Evolutionary conservation across 2,113 vertebrate species (phyloP).

Genomic region (Paramisgurnus dabryanus): DNA sequence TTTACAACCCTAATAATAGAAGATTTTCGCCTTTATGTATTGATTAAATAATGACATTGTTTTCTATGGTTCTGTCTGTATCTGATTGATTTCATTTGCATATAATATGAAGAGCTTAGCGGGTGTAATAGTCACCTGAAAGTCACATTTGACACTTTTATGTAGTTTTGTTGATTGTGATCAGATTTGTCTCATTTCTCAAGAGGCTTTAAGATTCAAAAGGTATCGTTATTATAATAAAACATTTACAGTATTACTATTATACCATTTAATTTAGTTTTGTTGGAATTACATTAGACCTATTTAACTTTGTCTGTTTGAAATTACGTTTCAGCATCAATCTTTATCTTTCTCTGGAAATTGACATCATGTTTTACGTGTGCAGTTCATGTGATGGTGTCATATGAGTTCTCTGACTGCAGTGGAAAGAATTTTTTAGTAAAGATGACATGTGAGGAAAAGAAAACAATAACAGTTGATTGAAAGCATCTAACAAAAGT

Average conservation of each 20-base stretch:
- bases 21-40: neutral
- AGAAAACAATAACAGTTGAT: no score
- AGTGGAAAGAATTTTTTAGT: neutral
- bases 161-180: neutral
- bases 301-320: no score
- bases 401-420: no score
- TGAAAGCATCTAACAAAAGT: no score
- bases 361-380: neutral
- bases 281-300: no score
- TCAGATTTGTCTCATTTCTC: neutral
- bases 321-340: no score
- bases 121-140: neutral
- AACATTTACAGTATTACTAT: no score
- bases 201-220: neutral
- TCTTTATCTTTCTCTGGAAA: neutral
- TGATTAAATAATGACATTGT: neutral
- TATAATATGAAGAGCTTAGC: constrained; percentile 6
- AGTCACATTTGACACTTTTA: neutral
- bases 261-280: no score
- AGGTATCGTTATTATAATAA: no score
- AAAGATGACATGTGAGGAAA: neutral
- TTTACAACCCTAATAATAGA: no score
- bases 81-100: neutral
- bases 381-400: no score
- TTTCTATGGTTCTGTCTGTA: neutral